Base-by-base conservation (phyloP, 2,888 invertebrate species). In the Rotaria macrura region DNA sequence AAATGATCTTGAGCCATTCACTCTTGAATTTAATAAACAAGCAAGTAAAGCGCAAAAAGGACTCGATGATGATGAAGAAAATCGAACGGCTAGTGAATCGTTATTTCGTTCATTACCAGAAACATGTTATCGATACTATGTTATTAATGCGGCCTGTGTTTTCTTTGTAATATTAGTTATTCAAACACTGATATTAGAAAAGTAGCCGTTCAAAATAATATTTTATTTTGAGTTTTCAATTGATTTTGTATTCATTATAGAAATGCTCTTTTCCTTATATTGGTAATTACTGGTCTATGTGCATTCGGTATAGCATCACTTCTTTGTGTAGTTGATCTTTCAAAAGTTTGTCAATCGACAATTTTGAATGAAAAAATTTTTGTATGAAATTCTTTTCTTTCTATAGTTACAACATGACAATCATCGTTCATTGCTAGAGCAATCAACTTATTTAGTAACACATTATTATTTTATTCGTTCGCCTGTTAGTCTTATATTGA, bases 91-190 rank as follows among this genome's bases (percentile, higher is more conserved):
- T 25, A 79, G 12, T n/a, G 79, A 79, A 79, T 5, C 25, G 10
- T 25, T 79, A n/a, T 79, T 79, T 79, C 79, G 79, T 79, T 79
- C 79, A n/a, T 79, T 79, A 43, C 79, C 79, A 12, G 79, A 79
- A n/a, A 14, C 43, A 79, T 43, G 79, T n/a, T 79, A 79, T 79
- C 79, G 79, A 43, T 79, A 79, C 43, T 79, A 79, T 79, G 43
- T 79, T 25, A 43, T 79, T 25, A 79, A 79, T 43, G 79, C 79
- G 12, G 79, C 79, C 2, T 43, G 79, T 43, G 25, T 79, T 25
- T 79, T 79, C 20, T n/a, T 79, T n/a, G 79, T 20, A 3, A 79
- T 79, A n/a, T 23, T 79, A n/a, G 6, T 79, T 43, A 79, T 79
- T 25, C 79, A 79, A 79, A 20, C 43, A 79, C 43, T 79, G 25